Base-by-base conservation (phyloP, 2,888 invertebrate species). In the Lissonota sp. region DNA sequence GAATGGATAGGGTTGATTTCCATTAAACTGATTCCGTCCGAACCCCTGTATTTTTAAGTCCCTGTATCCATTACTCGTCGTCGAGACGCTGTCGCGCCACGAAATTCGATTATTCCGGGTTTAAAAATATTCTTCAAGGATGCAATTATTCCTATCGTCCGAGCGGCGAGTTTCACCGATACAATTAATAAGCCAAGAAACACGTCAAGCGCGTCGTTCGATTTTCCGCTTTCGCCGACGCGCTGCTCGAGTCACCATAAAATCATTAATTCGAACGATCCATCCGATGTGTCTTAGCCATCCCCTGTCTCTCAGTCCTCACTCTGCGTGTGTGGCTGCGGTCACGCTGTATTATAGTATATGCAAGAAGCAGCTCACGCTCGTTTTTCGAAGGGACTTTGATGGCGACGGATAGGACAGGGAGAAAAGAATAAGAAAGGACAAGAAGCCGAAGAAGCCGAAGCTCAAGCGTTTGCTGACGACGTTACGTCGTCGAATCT, bases 371-470 rank as follows among this genome's bases (percentile, higher is more conserved):
- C 55, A 53, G 55, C 80, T 77, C 70, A 67, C 73, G 78, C 81
- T 82, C 80, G 75, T 55, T 77, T 26, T 72, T 73, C 76, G 77
- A 74, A 69, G 76, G 58, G 74, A 69, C 79, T 80, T 83, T 79
- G 84, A 84, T 83, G 73, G 78, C 80, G 82, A 82, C 69, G 84
- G 83, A 85, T 83, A 84, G 82, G 67, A 75, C 53, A 64, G 42
- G 55, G 64, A 75, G 55, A 55, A 67, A 58, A 60, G 55, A 69
- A 46, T 74, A 71, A 42, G 39, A 69, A n/a, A 44, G 71, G 53
- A n/a, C 39, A 53, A 14, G 37, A 39, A 26, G 51, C 60, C 62
- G 67, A 71, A 73, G 58, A n/a, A 66, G 83, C 83, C 83, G 82
- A 85, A 79, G 60, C 81, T n/a, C 46, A 37, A 46, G 39, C 63